Conservation (phyloP, 2,797 vertebrate species). For the Anisognathus igniventris region DNA sequence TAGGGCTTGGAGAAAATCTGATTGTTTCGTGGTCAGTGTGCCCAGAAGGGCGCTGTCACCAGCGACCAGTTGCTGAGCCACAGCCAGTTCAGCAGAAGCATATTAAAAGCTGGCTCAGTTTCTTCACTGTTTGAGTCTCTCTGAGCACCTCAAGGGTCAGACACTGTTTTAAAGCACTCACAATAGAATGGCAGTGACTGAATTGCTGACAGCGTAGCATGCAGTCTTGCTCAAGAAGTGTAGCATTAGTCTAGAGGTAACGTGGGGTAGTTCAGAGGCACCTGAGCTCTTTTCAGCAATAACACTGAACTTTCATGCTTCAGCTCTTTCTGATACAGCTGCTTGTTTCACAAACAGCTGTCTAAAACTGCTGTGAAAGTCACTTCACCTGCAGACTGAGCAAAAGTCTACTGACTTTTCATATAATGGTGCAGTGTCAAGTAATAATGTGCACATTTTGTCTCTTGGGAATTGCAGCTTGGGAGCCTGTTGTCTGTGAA, state of each 20-base stretch:
- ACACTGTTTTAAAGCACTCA: not conserved
- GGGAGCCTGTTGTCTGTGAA: not conserved
- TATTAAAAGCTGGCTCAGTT: not conserved
- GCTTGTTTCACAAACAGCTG: slow-evolving; percentile 42
- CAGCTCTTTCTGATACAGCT: slow-evolving; percentile 33
- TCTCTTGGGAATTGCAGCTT: not conserved
- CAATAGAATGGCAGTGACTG: not conserved
- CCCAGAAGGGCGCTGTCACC: not conserved
- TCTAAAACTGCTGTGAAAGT: slow-evolving; percentile 39
- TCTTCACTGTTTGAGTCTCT: not conserved
- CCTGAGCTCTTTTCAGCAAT: slow-evolving; percentile 41
- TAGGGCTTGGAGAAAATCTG: not conserved
- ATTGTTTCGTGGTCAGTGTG: not conserved
- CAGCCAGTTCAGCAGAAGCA: not conserved
- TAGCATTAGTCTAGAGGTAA: not conserved
- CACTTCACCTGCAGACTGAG: slow-evolving; percentile 24
- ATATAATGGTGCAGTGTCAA: not conserved
- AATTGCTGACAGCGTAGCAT: slow-evolving; percentile 28
- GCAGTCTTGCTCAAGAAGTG: slow-evolving; percentile 20
- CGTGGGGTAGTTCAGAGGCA: slow-evolving; percentile 12
- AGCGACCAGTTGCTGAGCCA: not conserved
- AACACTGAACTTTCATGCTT: slow-evolving; percentile 38
- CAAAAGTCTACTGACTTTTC: not conserved
- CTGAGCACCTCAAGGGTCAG: not conserved
- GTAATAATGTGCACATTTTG: not conserved